Evolutionary conservation across 2,888 invertebrate species (phyloP).

Genomic region (Tiphia femorata): DNA sequence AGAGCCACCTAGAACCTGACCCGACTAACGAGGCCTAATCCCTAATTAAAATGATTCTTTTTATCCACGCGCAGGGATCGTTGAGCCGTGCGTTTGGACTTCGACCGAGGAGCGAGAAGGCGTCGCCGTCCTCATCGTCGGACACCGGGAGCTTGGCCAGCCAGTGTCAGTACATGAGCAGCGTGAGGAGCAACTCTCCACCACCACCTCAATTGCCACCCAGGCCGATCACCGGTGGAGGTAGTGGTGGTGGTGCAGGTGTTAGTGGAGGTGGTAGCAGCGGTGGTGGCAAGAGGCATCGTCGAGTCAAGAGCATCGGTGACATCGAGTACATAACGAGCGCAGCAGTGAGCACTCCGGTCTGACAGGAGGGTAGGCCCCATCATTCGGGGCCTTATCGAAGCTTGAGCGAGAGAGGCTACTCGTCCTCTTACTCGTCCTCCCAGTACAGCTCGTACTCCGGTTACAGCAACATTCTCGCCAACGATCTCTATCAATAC

Average conservation of each 20-base stretch:
- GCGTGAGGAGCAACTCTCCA: conserved; percentile 71
- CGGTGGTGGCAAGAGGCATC: conserved; percentile 39
- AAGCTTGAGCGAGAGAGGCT: conserved; percentile 66
- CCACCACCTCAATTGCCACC: conserved; percentile 71
- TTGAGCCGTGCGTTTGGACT: conserved; percentile 80
- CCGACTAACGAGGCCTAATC: too few species aligned
- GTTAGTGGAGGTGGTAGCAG: too few species aligned
- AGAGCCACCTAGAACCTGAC: too few species aligned
- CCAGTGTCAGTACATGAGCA: conserved; percentile 73
- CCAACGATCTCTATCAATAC: conserved; percentile 56
- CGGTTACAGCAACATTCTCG: conserved; percentile 60
- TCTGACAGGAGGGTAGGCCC: conserved; percentile 68
- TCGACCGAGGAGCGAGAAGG: conserved; percentile 74
- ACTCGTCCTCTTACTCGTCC: conserved; percentile 62
- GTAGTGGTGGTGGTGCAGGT: too few species aligned
- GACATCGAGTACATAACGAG: conserved; percentile 75
- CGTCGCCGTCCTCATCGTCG: conserved; percentile 78
- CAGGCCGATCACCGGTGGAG: conserved; percentile 47
- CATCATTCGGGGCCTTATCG: conserved; percentile 65
- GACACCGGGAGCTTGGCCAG: conserved; percentile 72
- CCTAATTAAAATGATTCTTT: neutral
- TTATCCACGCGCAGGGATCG: conserved; percentile 75
- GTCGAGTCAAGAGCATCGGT: conserved; percentile 70
- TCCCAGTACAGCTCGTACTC: conserved; percentile 64
- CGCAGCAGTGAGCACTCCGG: conserved; percentile 63